phyloP scores from a whole-genome alignment of 2,113 vertebrate species.

The Manacus vitellinus region DNA sequence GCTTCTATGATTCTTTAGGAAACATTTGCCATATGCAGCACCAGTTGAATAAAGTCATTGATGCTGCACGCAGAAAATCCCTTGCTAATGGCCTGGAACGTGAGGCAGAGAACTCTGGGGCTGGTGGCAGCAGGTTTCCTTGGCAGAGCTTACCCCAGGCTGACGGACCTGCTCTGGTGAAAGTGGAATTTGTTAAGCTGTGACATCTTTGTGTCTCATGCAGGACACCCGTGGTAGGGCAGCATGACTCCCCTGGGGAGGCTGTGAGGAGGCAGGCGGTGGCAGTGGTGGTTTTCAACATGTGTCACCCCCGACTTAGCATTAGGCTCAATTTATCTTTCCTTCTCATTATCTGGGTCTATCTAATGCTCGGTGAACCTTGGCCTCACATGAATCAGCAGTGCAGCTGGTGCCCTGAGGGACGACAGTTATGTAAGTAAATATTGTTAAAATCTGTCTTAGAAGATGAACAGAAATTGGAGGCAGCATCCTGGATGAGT shows the following conservation, averaged over 20 bases:
- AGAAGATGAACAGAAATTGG: background rate
- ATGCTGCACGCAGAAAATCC: background rate
- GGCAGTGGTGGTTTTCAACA: background rate
- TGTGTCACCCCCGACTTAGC: background rate
- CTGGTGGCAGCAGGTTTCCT: background rate
- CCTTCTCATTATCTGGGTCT: background rate
- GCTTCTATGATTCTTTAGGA: background rate
- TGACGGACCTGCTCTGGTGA: background rate
- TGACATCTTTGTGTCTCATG: background rate
- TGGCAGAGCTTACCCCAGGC: background rate
- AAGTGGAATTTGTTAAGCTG: background rate
- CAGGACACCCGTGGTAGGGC: background rate
- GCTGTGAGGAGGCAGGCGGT: background rate
- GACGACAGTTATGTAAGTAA: background rate
- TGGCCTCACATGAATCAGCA: background rate
- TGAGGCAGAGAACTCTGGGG: rapidly evolving
- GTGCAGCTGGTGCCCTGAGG: background rate
- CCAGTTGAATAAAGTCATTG: background rate
- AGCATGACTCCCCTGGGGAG: background rate
- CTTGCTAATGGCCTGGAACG: background rate
- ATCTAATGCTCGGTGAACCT: background rate
- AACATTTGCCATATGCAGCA: background rate
- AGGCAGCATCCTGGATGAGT: background rate
- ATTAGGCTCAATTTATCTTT: background rate
- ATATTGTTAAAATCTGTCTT: background rate